phyloP scores from a whole-genome alignment of 2,888 invertebrate genomes.

The Chrysolina haemoptera region DNA sequence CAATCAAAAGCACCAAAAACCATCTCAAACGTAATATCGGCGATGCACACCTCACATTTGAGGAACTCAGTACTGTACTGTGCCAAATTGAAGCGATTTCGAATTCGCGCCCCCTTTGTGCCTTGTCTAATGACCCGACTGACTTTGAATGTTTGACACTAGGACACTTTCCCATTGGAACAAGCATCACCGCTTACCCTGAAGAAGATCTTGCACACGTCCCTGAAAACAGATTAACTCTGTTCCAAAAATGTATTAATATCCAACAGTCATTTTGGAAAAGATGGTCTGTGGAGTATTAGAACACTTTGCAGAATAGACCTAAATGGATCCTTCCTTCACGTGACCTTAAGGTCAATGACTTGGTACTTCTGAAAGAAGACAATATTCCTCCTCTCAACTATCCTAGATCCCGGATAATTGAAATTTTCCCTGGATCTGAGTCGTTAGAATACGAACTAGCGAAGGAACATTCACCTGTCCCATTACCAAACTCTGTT shows the following conservation, averaged over 20 bases:
- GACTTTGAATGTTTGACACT: conserved; percentile 19
- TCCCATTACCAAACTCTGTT: too few relatives aligned
- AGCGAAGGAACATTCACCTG: too few relatives aligned
- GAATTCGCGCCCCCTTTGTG: conserved; percentile 9
- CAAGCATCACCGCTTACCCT: neutral
- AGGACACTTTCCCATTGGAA: conserved; percentile 25
- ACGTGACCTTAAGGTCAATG: neutral
- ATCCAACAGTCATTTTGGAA: neutral
- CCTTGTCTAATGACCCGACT: conserved; percentile 15
- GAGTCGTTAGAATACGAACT: too few relatives aligned
- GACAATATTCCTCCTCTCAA: too few relatives aligned
- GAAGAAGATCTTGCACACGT: neutral
- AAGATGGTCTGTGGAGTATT: neutral
- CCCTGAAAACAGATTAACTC: neutral
- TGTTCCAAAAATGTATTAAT: neutral
- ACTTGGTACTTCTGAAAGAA: neutral
- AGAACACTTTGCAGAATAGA: neutral
- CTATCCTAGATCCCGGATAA: neutral
- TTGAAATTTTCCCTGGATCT: neutral
- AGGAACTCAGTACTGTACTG: neutral
- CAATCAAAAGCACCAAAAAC: neutral
- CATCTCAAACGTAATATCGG: neutral
- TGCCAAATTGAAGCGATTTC: conserved; percentile 9
- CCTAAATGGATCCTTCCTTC: neutral
- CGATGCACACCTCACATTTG: neutral